phyloP scores from a whole-genome alignment of 2,797 vertebrate genomes.

The Sebastes trivittatus region DNA sequence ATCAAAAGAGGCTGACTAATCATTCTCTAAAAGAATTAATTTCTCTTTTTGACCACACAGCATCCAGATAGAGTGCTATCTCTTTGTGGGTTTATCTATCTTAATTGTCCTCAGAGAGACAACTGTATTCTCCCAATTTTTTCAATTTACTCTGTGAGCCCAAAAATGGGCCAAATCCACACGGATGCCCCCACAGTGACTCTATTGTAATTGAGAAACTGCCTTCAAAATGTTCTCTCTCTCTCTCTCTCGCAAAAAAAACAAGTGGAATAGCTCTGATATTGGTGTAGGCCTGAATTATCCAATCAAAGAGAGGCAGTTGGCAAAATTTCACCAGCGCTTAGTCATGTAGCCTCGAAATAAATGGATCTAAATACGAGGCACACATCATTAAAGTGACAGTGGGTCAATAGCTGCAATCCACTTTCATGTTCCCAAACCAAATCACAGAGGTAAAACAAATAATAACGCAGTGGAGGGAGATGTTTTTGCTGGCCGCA shows the following conservation, averaged over 20 bases:
- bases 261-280: conserved; percentile 1
- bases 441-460: not conserved
- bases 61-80: conserved; percentile 36
- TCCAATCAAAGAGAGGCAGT: conserved; percentile 24
- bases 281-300: conserved; percentile 1
- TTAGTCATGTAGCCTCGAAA: not conserved
- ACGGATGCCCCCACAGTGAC: not conserved
- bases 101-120: conserved; percentile 50
- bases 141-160: not conserved
- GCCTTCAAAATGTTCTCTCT: not conserved
- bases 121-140: not conserved
- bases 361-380: not conserved
- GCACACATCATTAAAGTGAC: not conserved
- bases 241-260: not conserved
- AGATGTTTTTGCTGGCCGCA: not conserved
- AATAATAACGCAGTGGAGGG: not conserved
- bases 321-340: not conserved
- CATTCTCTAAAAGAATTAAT: conserved; percentile 38
- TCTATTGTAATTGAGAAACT: conserved; percentile 27
- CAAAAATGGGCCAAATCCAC: conserved; percentile 15
- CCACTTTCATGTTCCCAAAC: not conserved
- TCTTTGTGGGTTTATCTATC: conserved; percentile 20
- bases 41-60: conserved; percentile 39
- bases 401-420: not conserved
- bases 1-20: conserved; percentile 57